Conservation (phyloP, 2,113 vertebrate genomes). For the Python bivittatus region DNA sequence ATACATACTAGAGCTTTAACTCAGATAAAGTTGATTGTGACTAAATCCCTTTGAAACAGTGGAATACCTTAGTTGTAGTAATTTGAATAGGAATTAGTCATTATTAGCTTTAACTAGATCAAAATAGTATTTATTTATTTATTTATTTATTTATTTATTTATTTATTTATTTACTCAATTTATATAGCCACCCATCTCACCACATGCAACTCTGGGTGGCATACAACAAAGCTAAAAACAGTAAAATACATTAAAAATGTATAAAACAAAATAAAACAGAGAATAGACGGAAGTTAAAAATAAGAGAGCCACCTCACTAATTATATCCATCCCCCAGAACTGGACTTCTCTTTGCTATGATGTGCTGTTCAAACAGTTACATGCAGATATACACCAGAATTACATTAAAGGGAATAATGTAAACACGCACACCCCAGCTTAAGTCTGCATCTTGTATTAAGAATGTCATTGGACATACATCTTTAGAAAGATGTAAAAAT, state of each 20-base stretch:
- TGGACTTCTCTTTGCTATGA: background rate
- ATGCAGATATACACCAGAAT: background rate
- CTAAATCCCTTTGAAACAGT: background rate
- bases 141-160: too few species aligned
- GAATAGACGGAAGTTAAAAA: too few species aligned
- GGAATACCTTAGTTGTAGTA: background rate
- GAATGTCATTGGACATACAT: background rate
- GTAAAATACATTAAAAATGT: too few species aligned
- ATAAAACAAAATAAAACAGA: too few species aligned
- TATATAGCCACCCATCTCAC: too few species aligned
- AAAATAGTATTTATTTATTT: too few species aligned
- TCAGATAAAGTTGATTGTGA: background rate
- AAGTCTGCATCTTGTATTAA: background rate
- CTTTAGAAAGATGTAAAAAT: background rate
- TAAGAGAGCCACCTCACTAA: too few species aligned
- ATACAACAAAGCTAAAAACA: too few species aligned
- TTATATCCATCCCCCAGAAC: too few species aligned
- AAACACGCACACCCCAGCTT: background rate
- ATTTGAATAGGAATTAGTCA: background rate
- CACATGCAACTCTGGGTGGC: too few species aligned
- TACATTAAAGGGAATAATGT: background rate
- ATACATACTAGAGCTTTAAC: background rate
- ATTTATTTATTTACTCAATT: too few species aligned
- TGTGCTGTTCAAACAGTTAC: background rate
- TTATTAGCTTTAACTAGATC: background rate